Base-by-base conservation (phyloP, 2,888 invertebrate species). In the Eumerus sabulonum region DNA sequence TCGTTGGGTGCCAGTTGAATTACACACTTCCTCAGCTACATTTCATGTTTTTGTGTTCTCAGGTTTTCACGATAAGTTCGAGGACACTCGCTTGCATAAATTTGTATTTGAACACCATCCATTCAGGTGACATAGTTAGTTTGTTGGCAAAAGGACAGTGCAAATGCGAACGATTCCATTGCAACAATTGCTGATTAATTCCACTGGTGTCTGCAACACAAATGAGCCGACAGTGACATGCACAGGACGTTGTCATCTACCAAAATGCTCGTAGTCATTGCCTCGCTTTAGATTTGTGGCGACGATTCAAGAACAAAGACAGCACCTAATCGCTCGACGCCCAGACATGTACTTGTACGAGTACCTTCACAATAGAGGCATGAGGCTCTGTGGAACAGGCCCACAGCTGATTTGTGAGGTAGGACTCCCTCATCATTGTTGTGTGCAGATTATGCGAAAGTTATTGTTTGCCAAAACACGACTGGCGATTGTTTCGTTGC, bases 391-490 rank as follows among this genome's bases (percentile, higher is more conserved):
- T 14, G 13, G 27, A 9, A 38, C 27, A 14, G 13, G 19, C 56
- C 11, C 27, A 27, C 27, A 27, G 27, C 7, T 27, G 2, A 27
- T 27, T 27, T 27, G 2, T 27, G 7, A 27, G 2, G 27, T 7
- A 4, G 27, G 2, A 27, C n/a, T 17, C 59, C 17, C 40, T 18
- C 44, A 38, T 50, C 60, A 66, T 71, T 71, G 76, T 66, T 67
- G 66, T 67, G 66, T 60, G 38, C 38, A 47, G 71, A 77, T 66
- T 66, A 62, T 66, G 76, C 66, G 45, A 57, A 64, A 76, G 70
- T 57, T 76, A 63, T 64, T 76, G 57, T 70, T 76, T 63, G 62
- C 51, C 68, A 63, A 63, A 60, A 66, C 62, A 60, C 67, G 70
- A 63, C 70, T 64, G 57, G 63, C 70, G 53, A 70, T 70, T 68